Evolutionary conservation across 2,797 vertebrate genomes (phyloP).

Genomic region (Thunnus albacares): DNA sequence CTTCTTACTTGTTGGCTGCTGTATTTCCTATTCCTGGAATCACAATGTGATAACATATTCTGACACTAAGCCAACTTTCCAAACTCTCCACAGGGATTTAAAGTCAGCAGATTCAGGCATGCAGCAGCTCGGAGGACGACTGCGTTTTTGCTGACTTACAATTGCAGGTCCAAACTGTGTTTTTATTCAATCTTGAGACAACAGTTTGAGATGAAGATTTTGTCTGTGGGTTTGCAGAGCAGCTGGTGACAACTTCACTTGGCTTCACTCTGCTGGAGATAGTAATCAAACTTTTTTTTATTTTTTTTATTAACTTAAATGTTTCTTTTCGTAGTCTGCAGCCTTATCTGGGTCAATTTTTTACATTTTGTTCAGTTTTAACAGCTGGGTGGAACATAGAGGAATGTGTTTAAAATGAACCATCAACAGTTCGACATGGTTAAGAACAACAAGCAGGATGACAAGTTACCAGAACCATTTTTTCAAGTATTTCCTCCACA

Average conservation of each 20-base stretch:
- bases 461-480: background rate
- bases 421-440: background rate
- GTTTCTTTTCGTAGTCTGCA: conserved; percentile 42
- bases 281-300: conserved; percentile 33
- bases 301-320: conserved; percentile 23
- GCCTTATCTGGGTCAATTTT: conserved; percentile 32
- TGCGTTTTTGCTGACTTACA: conserved; percentile 53
- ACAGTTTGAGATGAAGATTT: conserved; percentile 26
- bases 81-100: conserved; percentile 17
- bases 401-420: conserved; percentile 32
- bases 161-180: conserved; percentile 24
- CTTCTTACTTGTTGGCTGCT: background rate
- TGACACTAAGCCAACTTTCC: conserved; percentile 42
- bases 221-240: conserved; percentile 40
- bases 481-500: conserved; percentile 28
- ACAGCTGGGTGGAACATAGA: conserved; percentile 43
- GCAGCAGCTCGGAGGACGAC: background rate
- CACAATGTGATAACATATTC: conserved; percentile 33
- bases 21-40: background rate
- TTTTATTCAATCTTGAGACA: conserved; percentile 48
- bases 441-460: conserved; percentile 4
- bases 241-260: conserved; percentile 47
- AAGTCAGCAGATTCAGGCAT: conserved; percentile 23
- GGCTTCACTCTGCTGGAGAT: conserved; percentile 36
- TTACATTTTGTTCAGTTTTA: conserved; percentile 29